A percentile compares a stretch with the other conserved stretches of the same genome.
phyloP scores from a whole-genome alignment of 2,113 vertebrate genomes.

The Ahaetulla prasina region DNA sequence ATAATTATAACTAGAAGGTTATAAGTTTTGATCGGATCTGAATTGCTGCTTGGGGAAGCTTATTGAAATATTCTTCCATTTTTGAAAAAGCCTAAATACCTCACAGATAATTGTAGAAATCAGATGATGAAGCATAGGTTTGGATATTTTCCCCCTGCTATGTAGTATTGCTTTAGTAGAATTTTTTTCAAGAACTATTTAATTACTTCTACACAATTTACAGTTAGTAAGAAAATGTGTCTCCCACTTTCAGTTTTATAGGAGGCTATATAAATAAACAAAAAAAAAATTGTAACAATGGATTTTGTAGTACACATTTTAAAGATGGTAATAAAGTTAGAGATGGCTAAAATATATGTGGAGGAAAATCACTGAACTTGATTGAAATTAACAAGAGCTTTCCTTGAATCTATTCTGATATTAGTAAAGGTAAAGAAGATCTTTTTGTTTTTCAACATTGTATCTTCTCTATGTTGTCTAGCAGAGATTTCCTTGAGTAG shows the following conservation, averaged over 20 bases:
- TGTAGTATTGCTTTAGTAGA: neutral
- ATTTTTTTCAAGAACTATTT: neutral
- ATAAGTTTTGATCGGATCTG: neutral
- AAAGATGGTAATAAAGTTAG: neutral
- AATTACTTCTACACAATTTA: neutral
- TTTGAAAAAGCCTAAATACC: neutral
- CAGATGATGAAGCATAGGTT: neutral
- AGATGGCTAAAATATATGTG: neutral
- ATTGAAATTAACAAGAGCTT: neutral
- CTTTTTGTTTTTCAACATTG: neutral
- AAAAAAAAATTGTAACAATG: neutral
- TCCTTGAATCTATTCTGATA: neutral
- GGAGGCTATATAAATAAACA: neutral
- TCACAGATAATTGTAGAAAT: neutral
- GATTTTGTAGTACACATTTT: neutral
- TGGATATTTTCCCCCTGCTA: neutral
- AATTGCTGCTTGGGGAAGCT: neutral
- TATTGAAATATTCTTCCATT: neutral
- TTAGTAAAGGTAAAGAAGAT: neutral
- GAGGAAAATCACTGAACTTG: neutral
- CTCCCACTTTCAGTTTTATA: neutral
- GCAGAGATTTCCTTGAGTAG: neutral
- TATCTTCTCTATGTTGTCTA: neutral
- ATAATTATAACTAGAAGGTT: neutral
- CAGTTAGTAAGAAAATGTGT: neutral